These are phyloP conservation scores for Neomorphus geoffroyi DNA, from an alignment of 2,797 vertebrate genomes.

Conservation along the genomic window DNA sequence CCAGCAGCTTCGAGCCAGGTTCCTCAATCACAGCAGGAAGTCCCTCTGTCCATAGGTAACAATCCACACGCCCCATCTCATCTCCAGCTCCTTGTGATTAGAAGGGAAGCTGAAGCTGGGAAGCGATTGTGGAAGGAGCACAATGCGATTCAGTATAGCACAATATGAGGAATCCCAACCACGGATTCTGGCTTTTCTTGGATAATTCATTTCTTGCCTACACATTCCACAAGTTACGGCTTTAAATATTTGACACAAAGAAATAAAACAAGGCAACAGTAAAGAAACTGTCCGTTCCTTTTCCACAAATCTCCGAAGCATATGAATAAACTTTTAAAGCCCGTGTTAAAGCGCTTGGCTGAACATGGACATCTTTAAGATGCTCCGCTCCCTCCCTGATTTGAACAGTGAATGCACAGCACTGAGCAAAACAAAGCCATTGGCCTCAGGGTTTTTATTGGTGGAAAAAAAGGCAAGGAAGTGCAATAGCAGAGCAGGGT, in stretches of 20 bases:
- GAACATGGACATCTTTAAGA: background rate
- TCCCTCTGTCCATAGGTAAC: background rate
- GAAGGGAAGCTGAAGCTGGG: background rate
- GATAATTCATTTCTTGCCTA: background rate
- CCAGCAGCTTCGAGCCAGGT: background rate
- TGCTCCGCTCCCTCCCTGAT: background rate
- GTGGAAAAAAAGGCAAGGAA: slow-evolving; percentile 14
- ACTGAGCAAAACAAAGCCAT: slow-evolving; percentile 31
- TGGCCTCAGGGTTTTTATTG: background rate
- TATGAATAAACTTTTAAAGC: background rate
- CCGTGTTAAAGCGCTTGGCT: background rate
- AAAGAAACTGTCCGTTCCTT: background rate
- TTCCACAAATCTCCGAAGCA: background rate
- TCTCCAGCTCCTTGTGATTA: background rate
- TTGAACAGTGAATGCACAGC: background rate
- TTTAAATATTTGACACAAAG: background rate
- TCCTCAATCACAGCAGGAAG: background rate
- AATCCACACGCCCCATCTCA: background rate
- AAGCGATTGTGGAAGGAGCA: background rate
- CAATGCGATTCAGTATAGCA: background rate
- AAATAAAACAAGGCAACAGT: background rate
- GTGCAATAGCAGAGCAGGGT: slow-evolving; percentile 25
- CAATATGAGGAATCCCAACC: background rate
- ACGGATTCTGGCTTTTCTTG: background rate
- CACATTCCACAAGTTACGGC: background rate